Evolutionary conservation across 2,797 vertebrate species (phyloP).

Genomic region (Rhodeus uyekii): DNA sequence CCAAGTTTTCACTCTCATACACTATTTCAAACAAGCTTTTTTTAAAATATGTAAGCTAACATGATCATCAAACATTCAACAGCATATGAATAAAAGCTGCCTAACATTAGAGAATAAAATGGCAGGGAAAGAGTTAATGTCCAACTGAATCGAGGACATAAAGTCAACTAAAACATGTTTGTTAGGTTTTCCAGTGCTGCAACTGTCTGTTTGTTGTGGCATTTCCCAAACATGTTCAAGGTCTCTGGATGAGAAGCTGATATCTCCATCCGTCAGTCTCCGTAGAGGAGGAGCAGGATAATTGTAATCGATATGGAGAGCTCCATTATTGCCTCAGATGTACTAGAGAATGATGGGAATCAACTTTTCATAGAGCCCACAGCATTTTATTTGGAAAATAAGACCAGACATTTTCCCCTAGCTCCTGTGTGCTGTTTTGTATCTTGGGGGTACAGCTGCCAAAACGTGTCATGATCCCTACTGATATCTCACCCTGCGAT

Average conservation of each 20-base stretch:
- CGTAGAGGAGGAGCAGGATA: slow-evolving; percentile 27
- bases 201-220: not conserved
- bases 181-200: not conserved
- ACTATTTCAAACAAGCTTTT: no score
- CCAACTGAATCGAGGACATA: not conserved
- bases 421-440: not conserved
- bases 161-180: not conserved
- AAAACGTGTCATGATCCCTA: not conserved
- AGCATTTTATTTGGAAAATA: not conserved
- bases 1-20: not conserved
- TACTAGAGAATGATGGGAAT: slow-evolving; percentile 2
- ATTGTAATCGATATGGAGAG: slow-evolving; percentile 25
- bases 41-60: not conserved
- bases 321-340: slow-evolving; percentile 6
- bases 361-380: not conserved
- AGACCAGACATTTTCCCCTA: not conserved
- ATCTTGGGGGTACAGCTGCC: not conserved
- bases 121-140: not conserved
- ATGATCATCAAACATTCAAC: not conserved
- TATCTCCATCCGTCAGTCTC: slow-evolving; percentile 17
- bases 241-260: not conserved
- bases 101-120: no score
- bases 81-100: no score
- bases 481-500: not conserved
- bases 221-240: not conserved